These are phyloP conservation scores for Sebastes nivosus DNA, from an alignment of 2,797 vertebrate genomes.

Conservation along the genomic window DNA sequence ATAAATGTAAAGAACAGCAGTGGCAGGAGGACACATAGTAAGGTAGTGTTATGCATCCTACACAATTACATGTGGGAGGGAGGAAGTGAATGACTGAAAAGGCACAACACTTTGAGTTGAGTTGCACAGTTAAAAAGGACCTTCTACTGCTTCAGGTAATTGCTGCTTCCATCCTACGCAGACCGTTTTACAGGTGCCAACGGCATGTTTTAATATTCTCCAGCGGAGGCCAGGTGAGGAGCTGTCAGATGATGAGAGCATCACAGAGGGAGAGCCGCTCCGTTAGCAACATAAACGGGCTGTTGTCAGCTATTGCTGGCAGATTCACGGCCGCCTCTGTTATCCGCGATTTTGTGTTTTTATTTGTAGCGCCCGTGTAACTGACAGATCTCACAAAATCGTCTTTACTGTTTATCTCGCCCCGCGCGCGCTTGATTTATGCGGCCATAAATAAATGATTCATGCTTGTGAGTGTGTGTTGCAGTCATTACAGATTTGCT, in stretches of 20 bases:
- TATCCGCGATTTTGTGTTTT: slow-evolving; percentile 26
- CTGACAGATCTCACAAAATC: slow-evolving; percentile 61
- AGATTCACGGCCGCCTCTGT: slow-evolving; percentile 27
- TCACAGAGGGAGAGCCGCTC: not conserved
- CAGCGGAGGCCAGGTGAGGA: not conserved
- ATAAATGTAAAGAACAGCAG: not conserved
- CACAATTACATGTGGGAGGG: not conserved
- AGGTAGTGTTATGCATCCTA: not conserved
- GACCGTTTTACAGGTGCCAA: slow-evolving; percentile 6
- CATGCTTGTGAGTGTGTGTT: slow-evolving; percentile 42
- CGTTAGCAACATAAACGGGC: not conserved
- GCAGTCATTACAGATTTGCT: slow-evolving; percentile 69
- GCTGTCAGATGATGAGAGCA: slow-evolving; percentile 11
- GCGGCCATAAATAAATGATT: slow-evolving; percentile 67
- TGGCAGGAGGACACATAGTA: not conserved
- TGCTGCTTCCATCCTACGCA: slow-evolving; percentile 8
- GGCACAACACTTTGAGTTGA: not conserved
- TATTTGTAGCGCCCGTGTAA: slow-evolving; percentile 39
- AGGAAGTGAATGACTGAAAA: not conserved
- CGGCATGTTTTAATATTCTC: not conserved
- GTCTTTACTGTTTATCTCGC: slow-evolving; percentile 47
- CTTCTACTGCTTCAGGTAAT: slow-evolving; percentile 13
- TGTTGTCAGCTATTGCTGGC: slow-evolving; percentile 29
- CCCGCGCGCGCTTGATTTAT: slow-evolving; percentile 38
- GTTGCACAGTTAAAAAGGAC: not conserved